phyloP scores from a whole-genome alignment of 2,113 vertebrate species.

The Beaufortia kweichowensis region DNA sequence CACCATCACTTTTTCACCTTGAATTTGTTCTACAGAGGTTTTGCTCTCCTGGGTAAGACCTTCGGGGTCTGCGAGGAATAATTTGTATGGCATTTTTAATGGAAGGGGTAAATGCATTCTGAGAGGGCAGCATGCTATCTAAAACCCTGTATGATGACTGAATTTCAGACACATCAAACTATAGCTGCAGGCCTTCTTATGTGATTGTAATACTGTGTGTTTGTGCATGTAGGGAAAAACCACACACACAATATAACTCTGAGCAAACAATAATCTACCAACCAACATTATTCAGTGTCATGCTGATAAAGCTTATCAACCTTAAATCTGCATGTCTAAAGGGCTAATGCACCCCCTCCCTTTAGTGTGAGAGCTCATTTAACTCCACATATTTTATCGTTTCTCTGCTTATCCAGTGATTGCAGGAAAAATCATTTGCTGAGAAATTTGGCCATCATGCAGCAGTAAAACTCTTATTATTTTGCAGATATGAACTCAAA shows the following conservation, averaged over 20 bases:
- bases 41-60: constrained; percentile 7
- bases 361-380: neutral
- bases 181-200: constrained; percentile 17
- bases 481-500: constrained; percentile 7
- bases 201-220: constrained; percentile 23
- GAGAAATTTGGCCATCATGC: neutral
- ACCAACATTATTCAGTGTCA: constrained; percentile 25
- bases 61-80: constrained; percentile 25
- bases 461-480: neutral
- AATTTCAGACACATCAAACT: constrained; percentile 32
- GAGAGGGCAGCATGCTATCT: constrained; percentile 1
- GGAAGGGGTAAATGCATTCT: constrained; percentile 36
- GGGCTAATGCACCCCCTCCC: neutral
- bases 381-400: constrained; percentile 9
- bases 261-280: constrained; percentile 17
- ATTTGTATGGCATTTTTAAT: constrained; percentile 39
- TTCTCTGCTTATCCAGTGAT: neutral
- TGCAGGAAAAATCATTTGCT: neutral
- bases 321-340: constrained; percentile 34
- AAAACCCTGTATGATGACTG: constrained; percentile 25
- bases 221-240: neutral
- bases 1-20: constrained; percentile 30
- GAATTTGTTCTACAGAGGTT: constrained; percentile 13
- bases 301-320: constrained; percentile 40
- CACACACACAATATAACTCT: constrained; percentile 27